Percentiles rank a stretch among this genome's conserved stretches.
Evolutionary conservation across 1,140 invertebrate genomes (phyloP).

Genomic region (Drosophila dunni): DNA sequence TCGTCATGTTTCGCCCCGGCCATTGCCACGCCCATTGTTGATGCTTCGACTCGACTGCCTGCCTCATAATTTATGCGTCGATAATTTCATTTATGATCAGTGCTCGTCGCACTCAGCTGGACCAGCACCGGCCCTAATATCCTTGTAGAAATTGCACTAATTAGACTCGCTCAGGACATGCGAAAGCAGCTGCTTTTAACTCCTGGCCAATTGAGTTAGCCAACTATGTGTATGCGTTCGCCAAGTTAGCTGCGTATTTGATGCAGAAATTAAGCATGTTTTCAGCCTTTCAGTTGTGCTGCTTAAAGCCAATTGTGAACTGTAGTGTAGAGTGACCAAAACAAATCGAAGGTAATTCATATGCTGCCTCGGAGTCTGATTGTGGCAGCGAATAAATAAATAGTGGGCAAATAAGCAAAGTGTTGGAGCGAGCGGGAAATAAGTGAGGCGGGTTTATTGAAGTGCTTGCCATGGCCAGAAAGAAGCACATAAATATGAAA

Average conservation of each 20-base stretch:
- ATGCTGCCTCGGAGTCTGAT: conserved; percentile 20
- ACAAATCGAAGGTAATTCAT: conserved; percentile 47
- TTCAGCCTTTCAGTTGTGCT: not conserved
- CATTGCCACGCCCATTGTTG: conserved; percentile 4
- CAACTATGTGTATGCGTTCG: not conserved
- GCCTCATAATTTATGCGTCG: conserved; percentile 63
- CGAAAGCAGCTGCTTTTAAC: not conserved
- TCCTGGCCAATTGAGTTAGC: conserved; percentile 29
- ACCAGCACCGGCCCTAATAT: not conserved
- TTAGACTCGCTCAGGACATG: conserved; percentile 26
- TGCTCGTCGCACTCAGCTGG: conserved; percentile 22
- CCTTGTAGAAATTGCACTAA: conserved; percentile 21
- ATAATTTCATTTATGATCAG: conserved; percentile 76
- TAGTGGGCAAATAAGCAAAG: conserved; percentile 58
- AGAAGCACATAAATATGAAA: conserved; percentile 72
- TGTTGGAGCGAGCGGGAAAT: conserved; percentile 51
- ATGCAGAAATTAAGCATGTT: not conserved
- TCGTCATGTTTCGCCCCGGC: not conserved
- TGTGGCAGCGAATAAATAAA: conserved; percentile 51
- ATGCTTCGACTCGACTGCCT: not conserved
- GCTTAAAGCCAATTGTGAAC: not conserved
- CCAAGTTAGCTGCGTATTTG: conserved; percentile 1
- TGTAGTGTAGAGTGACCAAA: conserved; percentile 4
- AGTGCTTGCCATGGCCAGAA: conserved; percentile 43
- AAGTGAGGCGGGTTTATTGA: conserved; percentile 70